Evolutionary conservation across 2,113 vertebrate species (phyloP).

Genomic region (Psilopogon haemacephalus): DNA sequence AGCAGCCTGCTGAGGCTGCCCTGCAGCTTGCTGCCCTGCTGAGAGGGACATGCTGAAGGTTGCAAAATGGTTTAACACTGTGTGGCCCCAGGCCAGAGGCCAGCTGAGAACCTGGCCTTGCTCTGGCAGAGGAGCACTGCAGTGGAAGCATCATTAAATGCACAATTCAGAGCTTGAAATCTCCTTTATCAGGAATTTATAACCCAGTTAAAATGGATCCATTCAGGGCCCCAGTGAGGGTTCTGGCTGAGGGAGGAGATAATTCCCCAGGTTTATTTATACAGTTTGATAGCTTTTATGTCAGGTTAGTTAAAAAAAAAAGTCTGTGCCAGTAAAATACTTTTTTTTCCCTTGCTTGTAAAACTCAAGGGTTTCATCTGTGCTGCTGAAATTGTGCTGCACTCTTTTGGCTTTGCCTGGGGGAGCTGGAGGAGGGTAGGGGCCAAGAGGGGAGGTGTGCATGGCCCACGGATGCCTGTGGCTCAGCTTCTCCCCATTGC

Average conservation of each 20-base stretch:
- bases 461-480: background rate
- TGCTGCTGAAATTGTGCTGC: background rate
- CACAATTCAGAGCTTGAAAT: background rate
- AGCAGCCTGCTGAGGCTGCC: background rate
- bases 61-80: background rate
- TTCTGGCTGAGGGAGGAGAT: slow-evolving; percentile 19
- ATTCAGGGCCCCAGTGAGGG: background rate
- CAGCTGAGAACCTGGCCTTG: background rate
- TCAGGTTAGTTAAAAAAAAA: slow-evolving; percentile 29
- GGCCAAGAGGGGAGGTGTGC: background rate
- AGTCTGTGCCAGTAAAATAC: slow-evolving; percentile 30
- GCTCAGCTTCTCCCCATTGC: background rate
- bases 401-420: background rate
- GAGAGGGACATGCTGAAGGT: background rate
- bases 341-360: background rate
- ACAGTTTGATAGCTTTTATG: slow-evolving; percentile 45
- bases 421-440: background rate
- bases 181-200: slow-evolving; percentile 51
- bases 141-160: background rate
- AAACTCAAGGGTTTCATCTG: background rate
- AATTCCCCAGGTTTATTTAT: slow-evolving; percentile 50
- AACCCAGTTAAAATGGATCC: slow-evolving; percentile 33
- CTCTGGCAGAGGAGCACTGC: background rate
- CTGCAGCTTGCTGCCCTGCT: background rate
- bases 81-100: background rate